These are phyloP conservation scores for Zygaena filipendulae DNA, from an alignment of 2,888 invertebrate genomes.

Conservation along the genomic window DNA sequence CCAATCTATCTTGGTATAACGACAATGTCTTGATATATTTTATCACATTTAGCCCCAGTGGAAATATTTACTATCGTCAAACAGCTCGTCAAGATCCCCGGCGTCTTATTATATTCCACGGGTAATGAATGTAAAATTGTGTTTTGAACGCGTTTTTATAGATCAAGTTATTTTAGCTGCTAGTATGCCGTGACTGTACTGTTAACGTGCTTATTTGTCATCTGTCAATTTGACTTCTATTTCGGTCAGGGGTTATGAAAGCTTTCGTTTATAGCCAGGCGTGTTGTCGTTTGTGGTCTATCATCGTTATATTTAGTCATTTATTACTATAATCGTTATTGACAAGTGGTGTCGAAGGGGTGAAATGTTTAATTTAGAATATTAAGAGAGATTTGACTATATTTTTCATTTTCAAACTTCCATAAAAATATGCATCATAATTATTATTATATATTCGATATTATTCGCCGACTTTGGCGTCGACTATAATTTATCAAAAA, in stretches of 20 bases:
- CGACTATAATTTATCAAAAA: no score
- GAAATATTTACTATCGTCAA: slow-evolving; percentile 48
- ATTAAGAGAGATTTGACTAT: no score
- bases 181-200: slow-evolving; percentile 41
- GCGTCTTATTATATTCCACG: slow-evolving; percentile 16
- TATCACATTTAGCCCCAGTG: slow-evolving; percentile 58
- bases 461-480: no score
- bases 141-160: slow-evolving; percentile 12
- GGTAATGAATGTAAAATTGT: slow-evolving; percentile 6
- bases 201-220: slow-evolving; percentile 66
- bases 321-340: slow-evolving; percentile 56
- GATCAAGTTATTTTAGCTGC: slow-evolving; percentile 30
- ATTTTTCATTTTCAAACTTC: no score
- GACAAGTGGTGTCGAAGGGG: slow-evolving; percentile 36
- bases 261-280: slow-evolving; percentile 46
- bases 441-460: no score
- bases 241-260: slow-evolving; percentile 58
- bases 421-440: no score
- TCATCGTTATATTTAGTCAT: slow-evolving; percentile 58
- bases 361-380: no score
- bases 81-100: slow-evolving; percentile 30
- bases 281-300: slow-evolving; percentile 48
- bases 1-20: slow-evolving; percentile 58
- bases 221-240: slow-evolving; percentile 66
- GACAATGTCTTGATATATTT: slow-evolving; percentile 66